Base-by-base conservation (phyloP, 2,888 invertebrate species). In the Agrochola lychnidis region DNA sequence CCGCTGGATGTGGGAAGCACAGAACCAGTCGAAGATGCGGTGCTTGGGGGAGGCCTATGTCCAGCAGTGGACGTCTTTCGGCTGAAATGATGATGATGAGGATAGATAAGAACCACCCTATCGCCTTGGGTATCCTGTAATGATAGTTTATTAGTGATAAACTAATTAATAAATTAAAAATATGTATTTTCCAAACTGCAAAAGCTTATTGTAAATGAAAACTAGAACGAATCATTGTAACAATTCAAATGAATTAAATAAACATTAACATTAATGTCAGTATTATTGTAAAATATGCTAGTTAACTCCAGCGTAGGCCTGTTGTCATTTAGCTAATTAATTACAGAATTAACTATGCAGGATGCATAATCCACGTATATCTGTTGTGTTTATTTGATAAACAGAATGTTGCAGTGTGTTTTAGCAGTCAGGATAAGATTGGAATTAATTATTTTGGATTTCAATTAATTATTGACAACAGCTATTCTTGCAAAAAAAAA, bases 281-380 rank as follows among this genome's bases (percentile, higher is more conserved):
- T 66, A 57, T 45, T 64, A 70, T 48, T 40, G 66, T 62, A 25
- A 61, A 80, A 75, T 79, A 57, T 53, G 61, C 19, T 51, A 67
- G 61, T 70, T 45, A 76, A 51, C 19, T 70, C 63, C 1, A 7
- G 16, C 53, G 25, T 48, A 63, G 30, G 22, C 62, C 4, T 66
- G 57, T 81, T 73, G 83, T 78, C 83, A 67, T 67, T 73, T 70
- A 68, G 68, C 53, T 59, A 77, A 81, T 81, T 83, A 83, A 81
- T 78, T 81, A 83, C 73, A 68, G 70, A 67, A 83, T 81, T 78
- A 81, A 78, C 81, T 53, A 81, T 81, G 83, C 73, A 81, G 64
- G 62, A 48, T 73, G 73, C 69, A 83, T 83, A 77, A 82, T 82
- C 78, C 78, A 64, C 78, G 71, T 64, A 82, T 42, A 82, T 42